Evolutionary conservation across 2,888 invertebrate species (phyloP), one percentile per base, ranked within the genome.

Genomic region (Ptychoptera albimana): DNA sequence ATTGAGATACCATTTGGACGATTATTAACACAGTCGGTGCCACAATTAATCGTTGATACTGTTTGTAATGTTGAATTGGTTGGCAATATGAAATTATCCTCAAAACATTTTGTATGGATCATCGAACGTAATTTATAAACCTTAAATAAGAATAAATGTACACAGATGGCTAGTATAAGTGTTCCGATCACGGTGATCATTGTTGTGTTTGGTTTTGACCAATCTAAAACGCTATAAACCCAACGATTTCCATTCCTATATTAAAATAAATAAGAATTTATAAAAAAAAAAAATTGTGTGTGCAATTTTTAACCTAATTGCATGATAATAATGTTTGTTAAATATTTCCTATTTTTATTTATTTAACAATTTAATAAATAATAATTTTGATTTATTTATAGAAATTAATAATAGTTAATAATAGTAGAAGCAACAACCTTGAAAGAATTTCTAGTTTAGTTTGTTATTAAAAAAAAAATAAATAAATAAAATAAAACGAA

Each of bases 171-270:
- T 0, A 66, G 52, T 3, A 60, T 5, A 2, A 64, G 39, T 3
- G 60, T 56, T 11, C 60, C 63, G 14, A 59, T 2, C 1, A 61
- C 56, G 0, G 61, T 61, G 15, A 54, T 29, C 1, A 54, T 46
- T 1, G 65, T 53, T 14, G 46, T 60, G 29, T 70, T 64, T 1
- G 83, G 80, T 44, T 74, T 72, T 47, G 71, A 67, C 86, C 87
- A 88, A 60, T 87, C 75, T 34, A 88, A 65, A 1, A 82, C 73
- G 31, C 75, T 73, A 58, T 88, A 88, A 48, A 88, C 82, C 47
- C 73, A 78, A 0, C 69, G 70, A 9, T 71, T 57, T 1, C 81
- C 82, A 35, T 66, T 60, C 49, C 74, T 72, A 49, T 40, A 62
- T 59, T 10, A 10, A 7, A n/a, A n/a, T n/a, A n/a, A n/a, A n/a